Evolutionary conservation across 2,888 invertebrate genomes (phyloP).

Genomic region (Torymus aiolomorphi): DNA sequence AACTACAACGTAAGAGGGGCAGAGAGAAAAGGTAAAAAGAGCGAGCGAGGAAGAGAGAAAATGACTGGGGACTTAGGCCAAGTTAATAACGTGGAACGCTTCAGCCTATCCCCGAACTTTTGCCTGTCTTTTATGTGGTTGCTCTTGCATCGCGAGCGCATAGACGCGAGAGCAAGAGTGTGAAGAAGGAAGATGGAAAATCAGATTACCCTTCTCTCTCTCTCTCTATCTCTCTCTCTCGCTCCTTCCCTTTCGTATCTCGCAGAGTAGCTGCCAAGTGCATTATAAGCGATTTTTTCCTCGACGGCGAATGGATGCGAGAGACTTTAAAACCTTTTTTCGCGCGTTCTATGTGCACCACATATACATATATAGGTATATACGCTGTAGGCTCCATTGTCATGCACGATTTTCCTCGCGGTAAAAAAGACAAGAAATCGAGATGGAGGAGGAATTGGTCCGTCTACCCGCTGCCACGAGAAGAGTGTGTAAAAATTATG

Average conservation of each 20-base stretch:
- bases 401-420: too few species aligned
- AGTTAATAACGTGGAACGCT: conserved; percentile 41
- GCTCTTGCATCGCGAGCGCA: background rate
- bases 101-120: conserved; percentile 18
- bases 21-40: conserved; percentile 29
- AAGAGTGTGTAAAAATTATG: conserved; percentile 38
- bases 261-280: conserved; percentile 42
- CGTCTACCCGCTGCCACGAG: background rate
- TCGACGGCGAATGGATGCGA: background rate
- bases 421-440: too few species aligned
- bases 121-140: background rate
- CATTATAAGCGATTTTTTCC: conserved; percentile 44
- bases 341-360: background rate
- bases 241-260: background rate
- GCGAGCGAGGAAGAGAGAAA: background rate
- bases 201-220: too few species aligned
- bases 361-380: too few species aligned
- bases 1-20: background rate
- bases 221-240: too few species aligned
- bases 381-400: too few species aligned
- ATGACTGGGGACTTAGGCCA: conserved; percentile 27
- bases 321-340: conserved; percentile 13
- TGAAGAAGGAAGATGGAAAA: background rate
- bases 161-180: background rate
- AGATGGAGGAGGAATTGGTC: too few species aligned